Base-by-base conservation (phyloP, 1,140 invertebrate genomes). In the Pseudomyrmex gracilis region DNA sequence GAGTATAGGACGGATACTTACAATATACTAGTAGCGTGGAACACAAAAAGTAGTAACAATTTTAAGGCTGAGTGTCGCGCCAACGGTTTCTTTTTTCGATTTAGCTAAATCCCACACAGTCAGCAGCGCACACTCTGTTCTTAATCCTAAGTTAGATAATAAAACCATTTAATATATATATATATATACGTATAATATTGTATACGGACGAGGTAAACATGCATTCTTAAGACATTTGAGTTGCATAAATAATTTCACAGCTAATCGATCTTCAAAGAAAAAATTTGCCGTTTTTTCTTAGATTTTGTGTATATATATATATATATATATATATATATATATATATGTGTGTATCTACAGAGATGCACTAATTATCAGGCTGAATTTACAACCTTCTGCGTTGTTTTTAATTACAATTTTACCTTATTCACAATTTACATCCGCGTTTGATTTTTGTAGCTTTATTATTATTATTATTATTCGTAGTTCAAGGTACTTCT, bases 1-100 rank as follows among this genome's bases (percentile, higher is more conserved):
- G 61, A 70, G 53, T 53, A 87, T 34, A 34, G 86, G 86, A 87
- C 86, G 86, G 86, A 87, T 87, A 87, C 86, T 84, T 87, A 84
- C 53, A 82, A 45, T 84, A 80, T 24, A 82, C 5, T 34, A 82
- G 67, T 82, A 61, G 68, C 43, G 17, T 73, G 22, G 12, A 82
- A 82, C 24, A 49, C 34, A 34, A 34, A 34, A 63, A 74, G 34
- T 13, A 82, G 12, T 71, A 82, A 73, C 76, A 61, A 61, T 77
- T 67, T 70, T 80, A 80, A 70, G 76, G 76, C 76, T 80, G 76
- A 80, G 13, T 12, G 22, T 60, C n/a, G 2, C 47, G 10, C 20
- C 20, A 53, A 58, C 15, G 49, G 43, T 34, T 34, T 34, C 4
- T 3, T 24, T 34, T 34, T 67, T 24, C 22, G 7, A 7, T 1